Base-by-base conservation (phyloP, 2,888 invertebrate genomes). In the Acronicta aceris region DNA sequence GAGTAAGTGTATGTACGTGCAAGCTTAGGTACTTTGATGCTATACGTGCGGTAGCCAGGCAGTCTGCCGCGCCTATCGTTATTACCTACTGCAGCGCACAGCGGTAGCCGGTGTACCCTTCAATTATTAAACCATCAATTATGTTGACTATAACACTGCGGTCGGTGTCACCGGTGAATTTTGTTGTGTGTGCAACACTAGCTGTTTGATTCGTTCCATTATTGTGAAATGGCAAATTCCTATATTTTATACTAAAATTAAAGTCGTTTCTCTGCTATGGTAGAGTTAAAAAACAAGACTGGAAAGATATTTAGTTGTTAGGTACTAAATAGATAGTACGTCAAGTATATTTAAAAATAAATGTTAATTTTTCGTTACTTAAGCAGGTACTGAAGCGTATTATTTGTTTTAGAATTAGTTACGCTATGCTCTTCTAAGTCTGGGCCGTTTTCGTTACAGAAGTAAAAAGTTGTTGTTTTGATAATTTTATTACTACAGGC, bases 61-160 rank as follows among this genome's bases (percentile, higher is more conserved):
- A 65, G 86, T 85, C 86, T 86, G 73, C 81, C 82, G 78, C 82
- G 73, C 82, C 83, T 77, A 67, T 61, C 46, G 42, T 53, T 67
- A 79, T 81, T 77, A 82, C 61, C 81, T 77, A 82, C 61, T 60
- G 60, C 57, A 21, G 33, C 33, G 12, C 33, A 33, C 33, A 51
- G 58, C 59, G 68, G 65, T 56, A 63, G 50, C 16, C 41, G 59
- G 65, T 75, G 53, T 67, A 72, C 68, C 76, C 74, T 38, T 73
- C 70, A 74, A 78, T 81, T 78, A 79, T 67, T 46, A 57, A 59
- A 58, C 60, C 72, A 78, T 76, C 71, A 76, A 79, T 78, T 73
- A 78, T 60, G 55, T 21, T 48, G 25, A 40, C 30, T 17, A 38
- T 15, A 16, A 13, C 40, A 50, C 41, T 56, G n/a, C 17, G 40